phyloP scores from a whole-genome alignment of 2,888 invertebrate genomes.

The Opisthograptis luteolata region DNA sequence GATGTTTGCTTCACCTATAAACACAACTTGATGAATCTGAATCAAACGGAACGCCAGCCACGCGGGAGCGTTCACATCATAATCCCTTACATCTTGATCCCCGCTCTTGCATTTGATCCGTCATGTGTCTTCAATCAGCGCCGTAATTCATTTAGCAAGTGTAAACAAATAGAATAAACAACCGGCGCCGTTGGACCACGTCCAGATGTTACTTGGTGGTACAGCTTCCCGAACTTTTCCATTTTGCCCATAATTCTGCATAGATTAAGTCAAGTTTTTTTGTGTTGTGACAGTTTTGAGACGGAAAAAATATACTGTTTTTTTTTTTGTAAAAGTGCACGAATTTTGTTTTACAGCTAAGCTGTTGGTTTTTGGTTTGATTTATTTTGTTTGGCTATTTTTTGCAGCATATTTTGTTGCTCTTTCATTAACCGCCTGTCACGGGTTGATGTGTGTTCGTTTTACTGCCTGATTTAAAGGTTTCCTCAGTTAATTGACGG shows the following conservation, averaged over 20 bases:
- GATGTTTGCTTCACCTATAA: slow-evolving; percentile 9
- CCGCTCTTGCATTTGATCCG: slow-evolving; percentile 24
- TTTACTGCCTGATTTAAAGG: background rate
- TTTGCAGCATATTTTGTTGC: background rate
- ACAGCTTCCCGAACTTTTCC: slow-evolving; percentile 30
- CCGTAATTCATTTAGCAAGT: slow-evolving; percentile 33
- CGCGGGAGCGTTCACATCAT: slow-evolving; percentile 23
- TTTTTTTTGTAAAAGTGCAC: background rate
- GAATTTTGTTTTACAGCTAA: background rate
- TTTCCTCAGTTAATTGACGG: too few relatives aligned
- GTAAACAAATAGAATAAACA: slow-evolving; percentile 46
- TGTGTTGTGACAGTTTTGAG: background rate
- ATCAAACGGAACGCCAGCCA: slow-evolving; percentile 32
- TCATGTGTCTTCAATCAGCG: slow-evolving; percentile 39
- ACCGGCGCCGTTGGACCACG: slow-evolving; percentile 41
- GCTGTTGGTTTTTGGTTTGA: background rate
- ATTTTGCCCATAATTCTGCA: slow-evolving; percentile 7
- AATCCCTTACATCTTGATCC: slow-evolving; percentile 18
- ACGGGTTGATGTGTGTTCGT: background rate
- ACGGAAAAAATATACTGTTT: background rate
- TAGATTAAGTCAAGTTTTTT: slow-evolving; percentile 3
- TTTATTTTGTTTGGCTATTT: slow-evolving; percentile 2
- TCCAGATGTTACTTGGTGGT: slow-evolving; percentile 40
- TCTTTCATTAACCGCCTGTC: background rate
- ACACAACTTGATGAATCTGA: slow-evolving; percentile 16